Conservation (phyloP, 2,888 invertebrate genomes). For the Pocota personata region DNA sequence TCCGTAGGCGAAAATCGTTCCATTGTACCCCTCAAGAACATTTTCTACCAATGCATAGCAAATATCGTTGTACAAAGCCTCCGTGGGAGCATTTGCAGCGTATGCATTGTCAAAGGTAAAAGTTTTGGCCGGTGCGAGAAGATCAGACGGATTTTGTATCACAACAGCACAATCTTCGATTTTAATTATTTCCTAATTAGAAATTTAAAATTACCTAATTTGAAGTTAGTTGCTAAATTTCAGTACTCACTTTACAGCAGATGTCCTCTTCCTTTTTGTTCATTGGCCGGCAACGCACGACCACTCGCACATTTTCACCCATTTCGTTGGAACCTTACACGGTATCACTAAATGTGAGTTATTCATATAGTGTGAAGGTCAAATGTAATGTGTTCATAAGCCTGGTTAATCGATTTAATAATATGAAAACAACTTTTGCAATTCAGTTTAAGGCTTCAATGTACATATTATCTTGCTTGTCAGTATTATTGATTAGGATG, state of each 20-base stretch:
- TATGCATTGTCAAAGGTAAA: conserved; percentile 95
- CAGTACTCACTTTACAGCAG: conserved; percentile 83
- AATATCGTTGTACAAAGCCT: conserved; percentile 93
- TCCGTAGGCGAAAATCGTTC: conserved; percentile 96
- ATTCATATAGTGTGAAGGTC: conserved; percentile 1
- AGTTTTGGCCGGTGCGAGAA: conserved; percentile 85
- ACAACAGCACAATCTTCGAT: conserved; percentile 86
- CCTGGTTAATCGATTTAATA: neutral
- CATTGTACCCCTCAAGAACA: conserved; percentile 95
- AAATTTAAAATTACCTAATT: neutral
- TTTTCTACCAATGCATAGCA: conserved; percentile 92
- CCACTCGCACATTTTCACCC: conserved; percentile 80
- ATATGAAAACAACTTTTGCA: neutral
- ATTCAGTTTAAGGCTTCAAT: neutral
- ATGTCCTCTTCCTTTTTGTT: conserved; percentile 89
- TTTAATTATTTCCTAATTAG: conserved; percentile 85
- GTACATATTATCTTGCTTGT: too few species aligned
- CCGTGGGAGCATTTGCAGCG: conserved; percentile 90
- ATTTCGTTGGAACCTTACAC: conserved; percentile 63
- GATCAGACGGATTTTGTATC: conserved; percentile 86
- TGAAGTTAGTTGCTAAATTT: neutral
- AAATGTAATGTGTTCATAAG: neutral
- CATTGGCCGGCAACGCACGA: conserved; percentile 90
- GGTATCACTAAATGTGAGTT: neutral
- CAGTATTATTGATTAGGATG: conserved; percentile 21